Percentiles rank a stretch among this genome's conserved stretches.
Conservation (phyloP, 2,113 vertebrate species). For the Poicephalus gulielmi region DNA sequence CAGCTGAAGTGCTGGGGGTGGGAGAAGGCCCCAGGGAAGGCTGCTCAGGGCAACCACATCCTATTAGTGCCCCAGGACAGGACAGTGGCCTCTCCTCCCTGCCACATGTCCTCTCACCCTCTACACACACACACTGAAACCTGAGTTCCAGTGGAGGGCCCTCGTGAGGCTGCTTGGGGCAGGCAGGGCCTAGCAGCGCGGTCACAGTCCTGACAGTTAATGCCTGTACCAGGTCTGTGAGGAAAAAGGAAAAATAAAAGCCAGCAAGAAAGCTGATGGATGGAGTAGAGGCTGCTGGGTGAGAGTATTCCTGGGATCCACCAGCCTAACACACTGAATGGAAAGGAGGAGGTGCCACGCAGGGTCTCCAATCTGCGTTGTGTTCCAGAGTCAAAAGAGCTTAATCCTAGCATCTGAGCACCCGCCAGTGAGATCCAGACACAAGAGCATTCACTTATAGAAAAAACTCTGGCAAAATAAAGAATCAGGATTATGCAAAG, state of each 20-base stretch:
- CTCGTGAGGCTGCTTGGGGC: fast-evolving
- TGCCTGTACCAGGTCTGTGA: not conserved
- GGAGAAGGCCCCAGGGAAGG: not conserved
- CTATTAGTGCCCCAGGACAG: not conserved
- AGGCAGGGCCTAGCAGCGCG: not conserved
- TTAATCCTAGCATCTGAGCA: not conserved
- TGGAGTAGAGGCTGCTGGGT: not conserved
- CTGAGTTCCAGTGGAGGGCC: too few relatives aligned
- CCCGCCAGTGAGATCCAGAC: not conserved
- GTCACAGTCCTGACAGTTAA: not conserved
- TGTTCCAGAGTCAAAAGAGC: not conserved
- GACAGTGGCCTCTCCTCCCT: fast-evolving
- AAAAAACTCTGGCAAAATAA: not conserved
- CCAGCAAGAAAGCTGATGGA: not conserved
- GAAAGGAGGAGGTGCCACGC: not conserved
- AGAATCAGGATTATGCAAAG: not conserved
- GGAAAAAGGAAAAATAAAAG: not conserved
- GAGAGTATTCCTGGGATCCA: fast-evolving
- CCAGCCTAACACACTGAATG: not conserved
- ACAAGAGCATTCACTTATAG: fast-evolving
- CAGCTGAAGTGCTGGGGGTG: not conserved
- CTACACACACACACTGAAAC: too few relatives aligned
- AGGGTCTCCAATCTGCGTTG: not conserved
- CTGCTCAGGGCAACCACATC: not conserved
- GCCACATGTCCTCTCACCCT: not conserved